Percentiles rank a stretch among this genome's conserved stretches.
Conservation (phyloP, 2,797 vertebrate species). For the Pogoniulus pusillus region DNA sequence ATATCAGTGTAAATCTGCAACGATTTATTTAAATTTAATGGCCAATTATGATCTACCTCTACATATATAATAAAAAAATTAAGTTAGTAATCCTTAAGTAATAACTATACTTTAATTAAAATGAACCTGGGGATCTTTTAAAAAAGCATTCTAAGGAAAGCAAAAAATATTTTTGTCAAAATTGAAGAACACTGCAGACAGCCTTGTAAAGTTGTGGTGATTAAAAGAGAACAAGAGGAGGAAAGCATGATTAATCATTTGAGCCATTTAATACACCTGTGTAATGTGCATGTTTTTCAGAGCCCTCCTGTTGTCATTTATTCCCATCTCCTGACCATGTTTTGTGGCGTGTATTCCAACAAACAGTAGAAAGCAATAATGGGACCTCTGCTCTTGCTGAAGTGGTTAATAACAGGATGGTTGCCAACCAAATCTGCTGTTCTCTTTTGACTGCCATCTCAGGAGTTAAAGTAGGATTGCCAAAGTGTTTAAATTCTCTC, state of each 20-base stretch:
- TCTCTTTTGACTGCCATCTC: neutral
- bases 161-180: neutral
- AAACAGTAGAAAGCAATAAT: neutral
- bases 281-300: constrained; percentile 28
- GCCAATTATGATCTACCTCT: neutral
- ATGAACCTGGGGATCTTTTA: neutral
- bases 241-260: constrained; percentile 18
- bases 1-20: constrained; percentile 34
- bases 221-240: constrained; percentile 5
- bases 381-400: neutral
- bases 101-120: constrained; percentile 5
- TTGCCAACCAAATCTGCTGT: neutral
- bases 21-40: constrained; percentile 14
- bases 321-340: neutral
- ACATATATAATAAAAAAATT: neutral
- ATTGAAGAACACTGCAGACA: neutral
- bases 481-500: neutral
- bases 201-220: neutral
- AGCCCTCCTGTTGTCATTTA: constrained; percentile 11
- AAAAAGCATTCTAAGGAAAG: neutral
- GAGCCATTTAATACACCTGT: constrained; percentile 18
- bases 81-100: constrained; percentile 3
- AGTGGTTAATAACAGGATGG: neutral
- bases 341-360: constrained; percentile 1
- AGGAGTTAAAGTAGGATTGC: neutral